Conservation (phyloP, 1,140 invertebrate genomes). For the Trigoniulus corallinus region DNA sequence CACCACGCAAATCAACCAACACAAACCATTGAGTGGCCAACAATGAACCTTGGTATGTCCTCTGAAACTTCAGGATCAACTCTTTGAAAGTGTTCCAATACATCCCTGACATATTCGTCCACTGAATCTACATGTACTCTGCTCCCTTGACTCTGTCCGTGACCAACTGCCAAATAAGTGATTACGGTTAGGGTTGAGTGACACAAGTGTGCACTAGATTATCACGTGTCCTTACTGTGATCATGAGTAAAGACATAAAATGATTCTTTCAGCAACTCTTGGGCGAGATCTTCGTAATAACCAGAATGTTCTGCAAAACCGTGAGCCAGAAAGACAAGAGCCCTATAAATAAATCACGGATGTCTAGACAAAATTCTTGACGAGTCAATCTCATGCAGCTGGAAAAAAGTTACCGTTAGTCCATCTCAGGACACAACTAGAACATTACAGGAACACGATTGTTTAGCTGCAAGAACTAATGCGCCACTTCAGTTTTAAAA, state of each 20-base stretch:
- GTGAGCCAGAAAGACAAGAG: constrained; percentile 27
- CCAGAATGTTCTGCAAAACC: constrained; percentile 28
- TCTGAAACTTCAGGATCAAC: constrained; percentile 19
- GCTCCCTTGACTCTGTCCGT: constrained; percentile 27
- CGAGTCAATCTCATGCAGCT: too few species aligned
- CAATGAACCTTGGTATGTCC: constrained; percentile 20
- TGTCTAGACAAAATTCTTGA: too few species aligned
- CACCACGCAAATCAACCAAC: background rate
- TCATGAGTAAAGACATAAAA: constrained; percentile 29
- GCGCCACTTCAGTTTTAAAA: too few species aligned
- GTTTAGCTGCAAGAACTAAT: too few species aligned
- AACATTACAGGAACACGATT: too few species aligned
- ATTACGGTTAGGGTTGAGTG: background rate
- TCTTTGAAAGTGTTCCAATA: constrained; percentile 23
- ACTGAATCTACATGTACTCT: constrained; percentile 22
- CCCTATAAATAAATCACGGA: too few species aligned
- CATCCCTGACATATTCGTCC: constrained; percentile 23
- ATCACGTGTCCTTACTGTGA: constrained; percentile 20
- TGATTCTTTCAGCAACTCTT: constrained; percentile 18
- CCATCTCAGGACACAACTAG: too few species aligned
- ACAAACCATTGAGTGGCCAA: constrained; percentile 30
- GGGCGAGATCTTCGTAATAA: constrained; percentile 24
- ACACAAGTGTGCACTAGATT: background rate
- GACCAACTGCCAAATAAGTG: constrained; percentile 21
- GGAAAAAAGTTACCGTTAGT: too few species aligned